phyloP scores from a whole-genome alignment of 2,888 invertebrate genomes.

The Theretra japonica region DNA sequence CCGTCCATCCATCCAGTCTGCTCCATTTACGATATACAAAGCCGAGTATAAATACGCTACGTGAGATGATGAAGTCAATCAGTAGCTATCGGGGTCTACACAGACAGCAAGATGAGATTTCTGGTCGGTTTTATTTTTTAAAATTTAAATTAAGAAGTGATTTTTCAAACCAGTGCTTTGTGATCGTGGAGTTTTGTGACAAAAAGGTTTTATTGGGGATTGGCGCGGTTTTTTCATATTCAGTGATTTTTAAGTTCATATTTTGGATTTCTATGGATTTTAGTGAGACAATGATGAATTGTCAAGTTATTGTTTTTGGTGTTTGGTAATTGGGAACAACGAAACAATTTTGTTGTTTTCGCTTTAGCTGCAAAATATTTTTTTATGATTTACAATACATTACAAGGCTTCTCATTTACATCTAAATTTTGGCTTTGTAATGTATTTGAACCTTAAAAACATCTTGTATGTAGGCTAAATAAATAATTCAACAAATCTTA shows the following conservation, averaged over 20 bases:
- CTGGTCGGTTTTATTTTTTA: slow-evolving; percentile 68
- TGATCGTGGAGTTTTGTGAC: neutral
- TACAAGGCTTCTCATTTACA: no score
- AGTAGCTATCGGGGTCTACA: slow-evolving; percentile 69
- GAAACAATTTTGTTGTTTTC: neutral
- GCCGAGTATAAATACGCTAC: slow-evolving; percentile 69
- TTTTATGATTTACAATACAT: no score
- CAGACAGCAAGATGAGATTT: slow-evolving; percentile 74
- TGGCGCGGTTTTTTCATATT: neutral
- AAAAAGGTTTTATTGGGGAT: neutral
- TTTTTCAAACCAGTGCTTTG: slow-evolving; percentile 19
- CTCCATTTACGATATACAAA: slow-evolving; percentile 56
- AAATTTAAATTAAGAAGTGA: neutral
- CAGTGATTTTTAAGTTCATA: neutral
- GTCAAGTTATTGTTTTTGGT: neutral
- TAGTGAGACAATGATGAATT: neutral
- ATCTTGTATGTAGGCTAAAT: slow-evolving; percentile 1
- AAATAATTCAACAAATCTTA: slow-evolving; percentile 13
- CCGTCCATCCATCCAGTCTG: slow-evolving; percentile 55
- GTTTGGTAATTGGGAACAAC: neutral
- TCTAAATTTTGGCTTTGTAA: no score
- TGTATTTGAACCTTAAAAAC: neutral
- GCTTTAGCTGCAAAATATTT: no score
- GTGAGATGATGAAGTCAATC: slow-evolving; percentile 59
- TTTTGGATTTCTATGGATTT: neutral